Percentiles rank a stretch among this genome's conserved stretches.
Conservation (phyloP, 2,888 invertebrate genomes). For the Dicyrtoma fusca region DNA sequence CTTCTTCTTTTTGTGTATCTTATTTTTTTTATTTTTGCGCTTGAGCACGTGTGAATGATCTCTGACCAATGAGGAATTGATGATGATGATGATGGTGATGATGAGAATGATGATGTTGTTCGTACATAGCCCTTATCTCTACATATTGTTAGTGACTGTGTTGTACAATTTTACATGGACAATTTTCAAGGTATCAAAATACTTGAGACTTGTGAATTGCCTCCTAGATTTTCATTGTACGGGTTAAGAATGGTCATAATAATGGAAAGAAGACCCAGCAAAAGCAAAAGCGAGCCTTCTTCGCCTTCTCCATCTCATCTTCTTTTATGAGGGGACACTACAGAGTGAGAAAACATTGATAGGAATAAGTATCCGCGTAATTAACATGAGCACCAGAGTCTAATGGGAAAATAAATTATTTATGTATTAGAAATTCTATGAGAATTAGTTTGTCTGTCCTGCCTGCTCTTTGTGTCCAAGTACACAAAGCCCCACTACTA, state of each 20-base stretch:
- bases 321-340: too few relatives aligned
- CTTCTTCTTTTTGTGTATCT: not conserved
- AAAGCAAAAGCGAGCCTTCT: too few relatives aligned
- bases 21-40: not conserved
- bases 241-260: too few relatives aligned
- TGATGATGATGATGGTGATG: too few relatives aligned
- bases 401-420: not conserved
- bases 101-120: too few relatives aligned
- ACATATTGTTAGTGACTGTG: not conserved
- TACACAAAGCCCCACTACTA: not conserved
- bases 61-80: conserved; percentile 3
- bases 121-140: not conserved
- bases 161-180: not conserved
- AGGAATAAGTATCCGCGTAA: too few relatives aligned
- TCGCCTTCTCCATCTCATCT: too few relatives aligned
- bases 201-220: not conserved
- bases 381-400: not conserved
- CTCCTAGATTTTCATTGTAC: too few relatives aligned
- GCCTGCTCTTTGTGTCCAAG: not conserved
- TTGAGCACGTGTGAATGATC: conserved; percentile 25
- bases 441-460: not conserved
- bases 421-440: not conserved
- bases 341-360: too few relatives aligned
- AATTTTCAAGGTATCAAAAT: not conserved
- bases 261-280: too few relatives aligned